A percentile compares a stretch with the other conserved stretches of the same genome.
Conservation (phyloP, 2,113 vertebrate genomes). For the Sigmodon hispidus region DNA sequence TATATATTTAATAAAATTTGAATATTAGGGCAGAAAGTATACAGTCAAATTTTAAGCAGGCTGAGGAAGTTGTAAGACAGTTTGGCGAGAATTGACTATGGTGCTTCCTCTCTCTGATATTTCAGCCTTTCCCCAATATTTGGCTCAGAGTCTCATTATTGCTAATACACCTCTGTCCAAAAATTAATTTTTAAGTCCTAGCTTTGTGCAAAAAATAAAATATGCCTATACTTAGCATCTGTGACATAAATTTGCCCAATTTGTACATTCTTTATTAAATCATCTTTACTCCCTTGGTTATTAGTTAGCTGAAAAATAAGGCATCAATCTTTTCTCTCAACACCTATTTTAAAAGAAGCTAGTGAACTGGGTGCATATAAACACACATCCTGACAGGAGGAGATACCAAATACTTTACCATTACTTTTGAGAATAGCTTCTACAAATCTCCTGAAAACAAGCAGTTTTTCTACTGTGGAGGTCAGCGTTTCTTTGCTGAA, state of each 20-base stretch:
- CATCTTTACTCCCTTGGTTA: neutral
- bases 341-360: neutral
- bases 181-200: slow-evolving; percentile 13
- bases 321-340: neutral
- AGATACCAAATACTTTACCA: slow-evolving; percentile 13
- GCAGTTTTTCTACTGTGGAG: slow-evolving; percentile 34
- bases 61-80: too few species aligned
- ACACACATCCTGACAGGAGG: neutral
- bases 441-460: slow-evolving; percentile 47
- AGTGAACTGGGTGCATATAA: neutral
- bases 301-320: neutral
- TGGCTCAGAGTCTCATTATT: too few species aligned
- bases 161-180: neutral
- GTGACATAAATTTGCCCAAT: neutral
- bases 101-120: too few species aligned
- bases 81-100: too few species aligned
- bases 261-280: neutral
- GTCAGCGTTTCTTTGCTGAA: slow-evolving; percentile 29
- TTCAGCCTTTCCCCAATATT: too few species aligned
- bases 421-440: slow-evolving; percentile 37
- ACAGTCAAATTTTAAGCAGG: too few species aligned
- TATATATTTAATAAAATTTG: too few species aligned
- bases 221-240: neutral
- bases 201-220: slow-evolving; percentile 19
- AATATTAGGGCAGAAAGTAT: too few species aligned